These are phyloP conservation scores for Tholera decimalis DNA, from an alignment of 2,888 invertebrate species.

Conservation along the genomic window DNA sequence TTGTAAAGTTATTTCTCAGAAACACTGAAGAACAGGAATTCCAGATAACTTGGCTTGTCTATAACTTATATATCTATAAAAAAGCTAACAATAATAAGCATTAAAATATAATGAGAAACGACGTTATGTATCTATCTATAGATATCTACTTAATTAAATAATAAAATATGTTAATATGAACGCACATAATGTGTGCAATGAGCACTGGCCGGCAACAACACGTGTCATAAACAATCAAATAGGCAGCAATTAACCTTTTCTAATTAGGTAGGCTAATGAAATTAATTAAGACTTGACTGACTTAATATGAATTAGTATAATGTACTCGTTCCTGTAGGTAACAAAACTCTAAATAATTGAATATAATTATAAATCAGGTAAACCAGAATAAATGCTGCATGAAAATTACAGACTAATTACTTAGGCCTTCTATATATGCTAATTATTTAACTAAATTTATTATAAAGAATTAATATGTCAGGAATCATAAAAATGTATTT, in stretches of 20 bases:
- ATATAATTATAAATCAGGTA: too few species aligned
- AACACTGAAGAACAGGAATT: too few species aligned
- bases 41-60: too few species aligned
- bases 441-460: neutral
- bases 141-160: too few species aligned
- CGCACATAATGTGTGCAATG: neutral
- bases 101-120: too few species aligned
- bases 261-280: conserved; percentile 27
- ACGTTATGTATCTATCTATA: too few species aligned
- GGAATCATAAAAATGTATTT: neutral
- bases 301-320: conserved; percentile 14
- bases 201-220: conserved; percentile 2
- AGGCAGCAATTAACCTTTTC: conserved; percentile 42
- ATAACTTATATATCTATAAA: too few species aligned
- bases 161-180: neutral
- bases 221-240: conserved; percentile 18
- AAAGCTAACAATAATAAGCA: too few species aligned
- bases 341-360: neutral
- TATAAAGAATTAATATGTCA: neutral
- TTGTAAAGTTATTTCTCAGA: too few species aligned
- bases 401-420: neutral
- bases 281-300: conserved; percentile 26
- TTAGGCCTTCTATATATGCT: neutral
- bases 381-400: neutral
- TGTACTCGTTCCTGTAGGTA: too few species aligned